A percentile compares a stretch with the other conserved stretches of the same genome.
These are phyloP conservation scores for Oreochromis tanganicae DNA, from an alignment of 2,113 vertebrate species.

Conservation along the genomic window DNA sequence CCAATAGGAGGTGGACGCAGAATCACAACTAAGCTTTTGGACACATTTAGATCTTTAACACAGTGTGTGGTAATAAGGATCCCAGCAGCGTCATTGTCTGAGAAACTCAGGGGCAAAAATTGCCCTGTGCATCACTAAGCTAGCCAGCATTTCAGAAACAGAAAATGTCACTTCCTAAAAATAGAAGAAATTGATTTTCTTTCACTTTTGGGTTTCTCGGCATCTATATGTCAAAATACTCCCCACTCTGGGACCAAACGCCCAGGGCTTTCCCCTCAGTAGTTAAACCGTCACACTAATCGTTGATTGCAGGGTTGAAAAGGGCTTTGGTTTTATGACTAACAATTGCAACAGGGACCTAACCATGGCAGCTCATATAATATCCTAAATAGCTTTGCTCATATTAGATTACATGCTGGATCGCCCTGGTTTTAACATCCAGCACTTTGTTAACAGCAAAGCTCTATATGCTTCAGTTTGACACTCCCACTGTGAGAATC, in stretches of 20 bases:
- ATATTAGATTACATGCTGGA: conserved; percentile 57
- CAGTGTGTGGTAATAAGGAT: background rate
- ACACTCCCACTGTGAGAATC: conserved; percentile 24
- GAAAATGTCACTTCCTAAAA: background rate
- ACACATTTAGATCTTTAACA: background rate
- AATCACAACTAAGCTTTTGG: background rate
- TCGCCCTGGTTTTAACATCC: conserved; percentile 55
- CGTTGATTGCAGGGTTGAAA: conserved; percentile 52
- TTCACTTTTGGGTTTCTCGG: background rate
- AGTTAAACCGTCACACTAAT: conserved; percentile 47
- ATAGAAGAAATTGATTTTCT: background rate
- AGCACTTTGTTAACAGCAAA: conserved; percentile 45
- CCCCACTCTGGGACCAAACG: background rate
- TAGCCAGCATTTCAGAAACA: background rate
- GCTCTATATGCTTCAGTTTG: conserved; percentile 28
- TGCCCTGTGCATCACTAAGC: background rate
- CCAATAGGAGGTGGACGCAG: background rate
- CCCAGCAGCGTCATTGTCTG: background rate
- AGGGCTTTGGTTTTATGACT: conserved; percentile 43
- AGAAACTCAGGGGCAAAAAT: background rate
- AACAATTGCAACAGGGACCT: conserved; percentile 41
- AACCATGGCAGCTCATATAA: conserved; percentile 47
- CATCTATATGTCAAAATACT: conserved; percentile 5
- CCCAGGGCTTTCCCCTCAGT: background rate
- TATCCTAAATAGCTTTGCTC: conserved; percentile 56